Conservation (phyloP, 2,888 invertebrate genomes). For the Operophtera brumata region DNA sequence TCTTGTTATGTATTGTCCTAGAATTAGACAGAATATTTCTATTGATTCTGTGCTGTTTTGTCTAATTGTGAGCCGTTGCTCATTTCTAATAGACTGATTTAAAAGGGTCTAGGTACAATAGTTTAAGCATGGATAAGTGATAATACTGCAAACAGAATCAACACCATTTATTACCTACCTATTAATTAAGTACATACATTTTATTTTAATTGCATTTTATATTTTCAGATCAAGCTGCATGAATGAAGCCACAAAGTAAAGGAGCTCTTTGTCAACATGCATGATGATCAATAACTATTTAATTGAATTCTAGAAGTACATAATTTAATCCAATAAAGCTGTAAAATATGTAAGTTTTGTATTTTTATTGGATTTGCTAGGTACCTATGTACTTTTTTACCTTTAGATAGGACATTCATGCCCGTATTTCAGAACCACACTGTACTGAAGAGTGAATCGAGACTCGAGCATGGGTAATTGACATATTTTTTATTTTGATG, state of each 20-base stretch:
- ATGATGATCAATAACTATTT: constrained; percentile 48
- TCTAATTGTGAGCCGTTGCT: too few species aligned
- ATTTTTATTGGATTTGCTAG: background rate
- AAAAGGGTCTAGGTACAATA: too few species aligned
- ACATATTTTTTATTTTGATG: too few species aligned
- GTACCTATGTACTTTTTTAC: background rate
- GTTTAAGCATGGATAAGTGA: too few species aligned
- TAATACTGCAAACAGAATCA: too few species aligned
- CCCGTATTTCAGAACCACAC: too few species aligned
- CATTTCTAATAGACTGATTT: too few species aligned
- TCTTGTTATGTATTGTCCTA: constrained; percentile 7
- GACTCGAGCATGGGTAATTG: too few species aligned
- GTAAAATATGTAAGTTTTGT: constrained; percentile 24
- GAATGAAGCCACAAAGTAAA: constrained; percentile 48
- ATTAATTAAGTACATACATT: background rate
- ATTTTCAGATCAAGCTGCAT: constrained; percentile 61
- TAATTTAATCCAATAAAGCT: constrained; percentile 45
- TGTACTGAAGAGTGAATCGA: too few species aligned
- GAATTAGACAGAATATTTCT: background rate
- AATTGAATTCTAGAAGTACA: constrained; percentile 46
- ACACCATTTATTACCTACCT: too few species aligned
- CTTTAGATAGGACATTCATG: too few species aligned
- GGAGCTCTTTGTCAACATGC: constrained; percentile 47
- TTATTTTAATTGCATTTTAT: background rate
- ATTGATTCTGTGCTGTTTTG: too few species aligned